phyloP scores from a whole-genome alignment of 2,113 vertebrate species.

The human (Homo sapiens) region GRCh38 chr14:59308501-59309000 shows the following conservation, averaged over 20 bases:
- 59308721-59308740: neutral
- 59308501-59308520: neutral
- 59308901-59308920: slow-evolving; percentile 18
- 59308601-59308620: neutral
- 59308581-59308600: neutral
- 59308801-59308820: slow-evolving; percentile 17
- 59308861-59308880: slow-evolving; percentile 45
- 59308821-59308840: slow-evolving; percentile 52
- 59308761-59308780: slow-evolving; percentile 30
- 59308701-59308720: slow-evolving; percentile 42
- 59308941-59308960: neutral
- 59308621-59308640: neutral
- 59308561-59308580: neutral
- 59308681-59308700: slow-evolving; percentile 27
- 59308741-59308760: neutral
- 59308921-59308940: slow-evolving; percentile 50
- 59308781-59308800: neutral
- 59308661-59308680: neutral
- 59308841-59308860: slow-evolving; percentile 44
- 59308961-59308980: slow-evolving; percentile 45
- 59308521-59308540: neutral
- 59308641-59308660: neutral
- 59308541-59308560: neutral
- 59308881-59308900: slow-evolving; percentile 42
- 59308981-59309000: neutral